phyloP scores from a whole-genome alignment of 2,888 invertebrate genomes.

The Cryptus armator region DNA sequence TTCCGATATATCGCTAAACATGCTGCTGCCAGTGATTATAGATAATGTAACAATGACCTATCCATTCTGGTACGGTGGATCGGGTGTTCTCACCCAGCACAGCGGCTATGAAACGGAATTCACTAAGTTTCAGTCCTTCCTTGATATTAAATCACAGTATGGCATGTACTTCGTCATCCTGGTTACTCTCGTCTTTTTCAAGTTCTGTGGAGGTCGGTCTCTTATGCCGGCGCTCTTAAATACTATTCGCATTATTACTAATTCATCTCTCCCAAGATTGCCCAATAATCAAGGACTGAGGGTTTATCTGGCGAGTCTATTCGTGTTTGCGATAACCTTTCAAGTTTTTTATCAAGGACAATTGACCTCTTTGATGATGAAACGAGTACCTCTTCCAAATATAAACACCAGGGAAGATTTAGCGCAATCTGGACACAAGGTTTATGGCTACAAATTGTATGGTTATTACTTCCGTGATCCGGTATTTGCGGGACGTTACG shows the following conservation, averaged over 20 bases:
- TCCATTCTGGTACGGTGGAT: background rate
- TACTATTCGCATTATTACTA: background rate
- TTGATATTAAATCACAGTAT: background rate
- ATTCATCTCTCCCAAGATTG: background rate
- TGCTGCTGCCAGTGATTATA: background rate
- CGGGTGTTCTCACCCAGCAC: background rate
- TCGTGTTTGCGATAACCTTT: constrained; percentile 19
- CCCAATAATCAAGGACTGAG: background rate
- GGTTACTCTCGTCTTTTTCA: constrained; percentile 12
- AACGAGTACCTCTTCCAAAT: background rate
- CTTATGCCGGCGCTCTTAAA: background rate
- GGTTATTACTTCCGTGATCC: background rate
- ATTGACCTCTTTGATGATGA: background rate
- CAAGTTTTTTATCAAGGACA: constrained; percentile 20
- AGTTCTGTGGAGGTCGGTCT: background rate
- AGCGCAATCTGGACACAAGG: background rate
- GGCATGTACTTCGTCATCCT: background rate
- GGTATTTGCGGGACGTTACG: background rate
- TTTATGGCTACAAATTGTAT: constrained; percentile 1
- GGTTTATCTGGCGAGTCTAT: constrained; percentile 16
- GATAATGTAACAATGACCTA: background rate
- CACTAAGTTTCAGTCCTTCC: background rate
- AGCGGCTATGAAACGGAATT: constrained; percentile 25
- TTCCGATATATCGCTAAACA: background rate
- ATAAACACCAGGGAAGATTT: constrained; percentile 22